Conservation (phyloP, 2,888 invertebrate species). For the Stramonita haemastoma region DNA sequence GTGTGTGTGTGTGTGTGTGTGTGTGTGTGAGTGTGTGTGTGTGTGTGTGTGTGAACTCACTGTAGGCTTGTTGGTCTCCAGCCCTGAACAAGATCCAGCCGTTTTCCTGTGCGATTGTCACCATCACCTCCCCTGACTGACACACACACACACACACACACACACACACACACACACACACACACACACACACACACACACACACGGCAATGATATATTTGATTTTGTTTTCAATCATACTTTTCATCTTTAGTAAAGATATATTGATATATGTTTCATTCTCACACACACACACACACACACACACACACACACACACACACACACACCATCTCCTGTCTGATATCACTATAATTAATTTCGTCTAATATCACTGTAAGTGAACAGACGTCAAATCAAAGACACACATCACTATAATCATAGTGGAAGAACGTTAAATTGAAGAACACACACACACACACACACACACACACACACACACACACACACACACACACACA, state of each 20-base stretch:
- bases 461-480: background rate
- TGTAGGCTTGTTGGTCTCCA: constrained; percentile 18
- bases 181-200: background rate
- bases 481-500: constrained; percentile 2
- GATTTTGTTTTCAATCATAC: background rate
- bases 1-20: too few species aligned
- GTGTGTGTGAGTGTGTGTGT: too few species aligned
- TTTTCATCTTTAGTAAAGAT: background rate
- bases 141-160: background rate
- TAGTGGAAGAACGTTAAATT: too few species aligned
- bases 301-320: background rate
- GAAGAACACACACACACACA: background rate
- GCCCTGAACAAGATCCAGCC: constrained; percentile 36
- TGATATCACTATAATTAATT: too few species aligned
- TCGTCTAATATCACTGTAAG: too few species aligned
- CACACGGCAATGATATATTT: background rate
- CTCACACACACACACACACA: background rate
- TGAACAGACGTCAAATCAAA: too few species aligned
- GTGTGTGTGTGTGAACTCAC: background rate
- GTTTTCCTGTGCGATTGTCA: constrained; percentile 34
- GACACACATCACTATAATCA: background rate
- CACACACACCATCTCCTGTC: background rate
- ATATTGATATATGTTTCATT: background rate
- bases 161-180: background rate
- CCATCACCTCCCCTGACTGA: constrained; percentile 18